Evolutionary conservation across 2,888 invertebrate species (phyloP).

Genomic region (Lithophane semibrunnea): DNA sequence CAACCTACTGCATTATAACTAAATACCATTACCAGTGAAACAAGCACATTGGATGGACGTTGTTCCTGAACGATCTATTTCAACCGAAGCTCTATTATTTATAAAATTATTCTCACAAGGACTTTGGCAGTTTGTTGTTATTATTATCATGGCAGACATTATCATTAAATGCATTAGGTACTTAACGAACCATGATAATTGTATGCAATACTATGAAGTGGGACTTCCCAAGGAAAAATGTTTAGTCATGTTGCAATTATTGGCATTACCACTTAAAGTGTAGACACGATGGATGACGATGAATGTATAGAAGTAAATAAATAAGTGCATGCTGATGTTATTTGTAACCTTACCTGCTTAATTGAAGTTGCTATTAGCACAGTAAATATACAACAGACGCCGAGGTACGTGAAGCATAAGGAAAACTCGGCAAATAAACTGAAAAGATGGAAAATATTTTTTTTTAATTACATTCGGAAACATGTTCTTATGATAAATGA

Average conservation of each 20-base stretch:
- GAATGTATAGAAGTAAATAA: background rate
- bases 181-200: constrained; percentile 4
- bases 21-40: background rate
- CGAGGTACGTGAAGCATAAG: constrained; percentile 92
- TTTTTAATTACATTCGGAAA: background rate
- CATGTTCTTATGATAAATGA: background rate
- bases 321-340: background rate
- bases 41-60: background rate
- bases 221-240: background rate
- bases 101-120: background rate
- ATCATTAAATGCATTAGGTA: background rate
- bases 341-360: constrained; percentile 88
- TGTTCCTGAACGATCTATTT: background rate
- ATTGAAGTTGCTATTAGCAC: constrained; percentile 93
- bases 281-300: background rate
- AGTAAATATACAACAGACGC: constrained; percentile 94
- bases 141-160: constrained; percentile 4
- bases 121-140: background rate
- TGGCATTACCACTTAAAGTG: background rate
- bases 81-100: background rate
- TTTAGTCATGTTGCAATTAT: constrained; percentile 17
- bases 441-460: constrained; percentile 65
- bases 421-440: constrained; percentile 91
- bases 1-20: background rate
- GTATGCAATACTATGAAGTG: background rate